Evolutionary conservation across 2,113 vertebrate species (phyloP).

Genomic region (Irena cyanogastra): DNA sequence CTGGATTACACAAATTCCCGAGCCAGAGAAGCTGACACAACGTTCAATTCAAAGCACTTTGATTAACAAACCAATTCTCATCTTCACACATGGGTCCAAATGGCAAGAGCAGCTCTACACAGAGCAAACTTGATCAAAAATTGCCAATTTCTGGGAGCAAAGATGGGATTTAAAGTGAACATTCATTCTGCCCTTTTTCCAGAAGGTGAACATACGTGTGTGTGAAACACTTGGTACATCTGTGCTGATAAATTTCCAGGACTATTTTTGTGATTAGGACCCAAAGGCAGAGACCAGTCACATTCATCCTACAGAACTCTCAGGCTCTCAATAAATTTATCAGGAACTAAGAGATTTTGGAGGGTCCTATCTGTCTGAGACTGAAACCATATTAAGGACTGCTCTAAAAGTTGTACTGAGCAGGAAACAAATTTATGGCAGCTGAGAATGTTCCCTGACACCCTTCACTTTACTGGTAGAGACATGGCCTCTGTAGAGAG

Average conservation of each 20-base stretch:
- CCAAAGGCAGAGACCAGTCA: neutral
- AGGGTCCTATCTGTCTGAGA: neutral
- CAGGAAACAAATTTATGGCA: neutral
- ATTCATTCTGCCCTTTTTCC: neutral
- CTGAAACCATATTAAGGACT: neutral
- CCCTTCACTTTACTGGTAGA: neutral
- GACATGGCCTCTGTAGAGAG: neutral
- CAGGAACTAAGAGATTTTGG: neutral
- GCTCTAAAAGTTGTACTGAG: neutral
- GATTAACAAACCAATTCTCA: neutral
- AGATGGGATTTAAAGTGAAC: neutral
- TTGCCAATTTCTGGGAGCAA: neutral
- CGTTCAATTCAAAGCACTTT: neutral
- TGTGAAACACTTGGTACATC: neutral
- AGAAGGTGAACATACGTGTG: neutral
- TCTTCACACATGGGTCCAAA: neutral
- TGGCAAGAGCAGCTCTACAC: neutral
- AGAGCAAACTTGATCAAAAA: neutral
- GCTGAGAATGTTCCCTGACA: neutral
- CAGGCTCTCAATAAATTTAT: neutral
- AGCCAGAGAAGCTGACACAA: neutral
- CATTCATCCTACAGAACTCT: neutral
- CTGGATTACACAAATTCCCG: neutral
- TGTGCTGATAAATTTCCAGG: neutral
- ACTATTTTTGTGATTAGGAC: neutral